Percentiles rank a stretch among this genome's conserved stretches.
These are phyloP conservation scores for Amiota mariae DNA, from an alignment of 2,888 invertebrate species.

Conservation along the genomic window DNA sequence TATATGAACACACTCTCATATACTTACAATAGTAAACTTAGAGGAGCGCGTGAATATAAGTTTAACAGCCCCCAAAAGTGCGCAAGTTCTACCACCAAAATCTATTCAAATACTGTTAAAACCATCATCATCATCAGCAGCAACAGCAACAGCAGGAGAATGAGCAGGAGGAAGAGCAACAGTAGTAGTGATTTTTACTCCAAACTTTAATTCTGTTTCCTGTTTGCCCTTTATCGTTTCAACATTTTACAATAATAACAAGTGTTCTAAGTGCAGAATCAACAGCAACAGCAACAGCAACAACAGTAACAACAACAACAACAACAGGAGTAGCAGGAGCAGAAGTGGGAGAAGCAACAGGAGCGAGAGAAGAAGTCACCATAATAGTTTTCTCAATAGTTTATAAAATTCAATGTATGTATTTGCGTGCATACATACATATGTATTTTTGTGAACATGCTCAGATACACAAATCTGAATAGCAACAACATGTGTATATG, in stretches of 20 bases:
- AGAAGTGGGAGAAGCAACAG: not conserved
- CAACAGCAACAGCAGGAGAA: not conserved
- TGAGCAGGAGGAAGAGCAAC: slow-evolving; percentile 29
- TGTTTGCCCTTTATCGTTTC: not conserved
- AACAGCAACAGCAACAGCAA: slow-evolving; percentile 33
- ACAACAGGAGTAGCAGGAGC: slow-evolving; percentile 34
- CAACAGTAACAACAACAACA: slow-evolving; percentile 47
- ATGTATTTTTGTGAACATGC: not conserved
- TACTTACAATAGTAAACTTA: not conserved
- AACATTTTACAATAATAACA: slow-evolving; percentile 5
- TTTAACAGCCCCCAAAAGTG: slow-evolving; percentile 5
- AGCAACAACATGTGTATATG: slow-evolving; percentile 23
- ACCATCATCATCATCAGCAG: slow-evolving; percentile 50
- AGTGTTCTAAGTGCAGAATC: not conserved
- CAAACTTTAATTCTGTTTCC: no score
- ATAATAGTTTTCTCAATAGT: slow-evolving; percentile 64
- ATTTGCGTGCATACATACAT: slow-evolving; percentile 31
- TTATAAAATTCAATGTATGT: slow-evolving; percentile 49
- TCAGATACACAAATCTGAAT: slow-evolving; percentile 17
- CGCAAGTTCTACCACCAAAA: not conserved
- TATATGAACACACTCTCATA: not conserved
- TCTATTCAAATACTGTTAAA: slow-evolving; percentile 42
- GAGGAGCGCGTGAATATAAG: no score
- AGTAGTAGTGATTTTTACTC: not conserved
- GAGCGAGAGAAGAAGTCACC: slow-evolving; percentile 18